Conservation (phyloP, 2,113 vertebrate genomes). For the Paradisaea rubra region DNA sequence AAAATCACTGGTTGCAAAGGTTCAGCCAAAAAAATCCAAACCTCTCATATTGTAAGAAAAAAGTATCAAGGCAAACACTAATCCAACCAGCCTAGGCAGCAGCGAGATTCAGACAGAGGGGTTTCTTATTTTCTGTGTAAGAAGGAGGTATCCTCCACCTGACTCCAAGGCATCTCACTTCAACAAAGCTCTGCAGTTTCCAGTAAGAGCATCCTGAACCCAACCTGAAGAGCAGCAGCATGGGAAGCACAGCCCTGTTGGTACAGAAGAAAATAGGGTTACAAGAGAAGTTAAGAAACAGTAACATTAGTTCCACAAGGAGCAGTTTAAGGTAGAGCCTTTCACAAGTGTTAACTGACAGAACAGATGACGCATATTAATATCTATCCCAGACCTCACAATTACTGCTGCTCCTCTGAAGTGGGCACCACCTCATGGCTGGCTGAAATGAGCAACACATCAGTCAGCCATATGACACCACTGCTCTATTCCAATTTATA, state of each 20-base stretch:
- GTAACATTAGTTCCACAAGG: not conserved
- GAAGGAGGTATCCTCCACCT: not conserved
- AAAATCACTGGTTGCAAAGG: not conserved
- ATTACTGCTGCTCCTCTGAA: not conserved
- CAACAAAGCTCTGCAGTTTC: not conserved
- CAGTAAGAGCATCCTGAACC: not conserved
- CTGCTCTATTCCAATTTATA: not conserved
- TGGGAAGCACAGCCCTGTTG: not conserved
- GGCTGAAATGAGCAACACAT: not conserved
- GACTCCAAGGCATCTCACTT: not conserved
- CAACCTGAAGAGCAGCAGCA: not conserved
- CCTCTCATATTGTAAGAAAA: not conserved
- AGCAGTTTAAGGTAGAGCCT: not conserved
- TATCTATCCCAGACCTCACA: not conserved
- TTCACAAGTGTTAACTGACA: not conserved
- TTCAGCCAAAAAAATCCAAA: not conserved
- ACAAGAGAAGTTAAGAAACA: not conserved
- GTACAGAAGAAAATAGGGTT: not conserved
- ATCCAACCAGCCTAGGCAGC: not conserved
- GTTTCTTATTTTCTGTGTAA: not conserved
- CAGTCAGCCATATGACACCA: not conserved
- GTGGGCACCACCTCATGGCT: not conserved
- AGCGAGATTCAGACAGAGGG: rapidly evolving
- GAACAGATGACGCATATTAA: not conserved
- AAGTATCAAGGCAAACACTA: not conserved